Evolutionary conservation across 2,113 vertebrate species (phyloP), one percentile per base, ranked within the genome.

Genomic region (Silurus glanis): DNA sequence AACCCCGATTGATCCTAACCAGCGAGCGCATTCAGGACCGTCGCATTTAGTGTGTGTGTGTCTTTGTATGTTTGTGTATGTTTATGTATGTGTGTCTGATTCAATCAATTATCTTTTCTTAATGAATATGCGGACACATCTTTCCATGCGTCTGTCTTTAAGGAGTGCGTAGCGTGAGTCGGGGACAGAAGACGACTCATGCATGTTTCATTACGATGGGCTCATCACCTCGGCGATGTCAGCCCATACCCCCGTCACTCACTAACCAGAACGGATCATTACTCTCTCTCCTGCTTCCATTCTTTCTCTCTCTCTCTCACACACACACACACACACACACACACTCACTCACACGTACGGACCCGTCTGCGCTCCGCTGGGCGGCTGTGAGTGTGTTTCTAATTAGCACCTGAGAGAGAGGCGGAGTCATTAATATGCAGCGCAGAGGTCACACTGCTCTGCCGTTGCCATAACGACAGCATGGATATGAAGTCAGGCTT

Each of bases 401-500:
- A 93, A 93, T 90, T 90, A 93, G 91, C 90, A 90, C 90, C 87
- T 91, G 90, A 89, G 86, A 89, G 80, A 92, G 88, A 87, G 86
- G 86, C 86, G 87, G 86, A 92, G 91, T 94, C 92, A 94, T 94
- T 94, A 95, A 95, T 93, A 94, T 91, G 93, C 95, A 87, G 90
- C 92, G 87, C 92, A 94, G 94, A 89, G 87, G 93, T 91, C 93
- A 91, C 90, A 90, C 91, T 81, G 83, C 71, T 91, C 80, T 80
- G 80, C 71, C 5, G 95, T 96, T 95, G 91, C 95, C 93, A 95
- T 95, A 94, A 93, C 90, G 72, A 95, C 94, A 13, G 92, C 94
- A 94, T 93, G 95, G 94, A 95, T 96, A 95, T 94, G 95, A 96
- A 96, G 93, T 94, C 90, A 91, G 93, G 91, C 94, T 96, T 95